Base-by-base conservation (phyloP, 2,888 invertebrate species). In the Trissoscelio sp. region DNA sequence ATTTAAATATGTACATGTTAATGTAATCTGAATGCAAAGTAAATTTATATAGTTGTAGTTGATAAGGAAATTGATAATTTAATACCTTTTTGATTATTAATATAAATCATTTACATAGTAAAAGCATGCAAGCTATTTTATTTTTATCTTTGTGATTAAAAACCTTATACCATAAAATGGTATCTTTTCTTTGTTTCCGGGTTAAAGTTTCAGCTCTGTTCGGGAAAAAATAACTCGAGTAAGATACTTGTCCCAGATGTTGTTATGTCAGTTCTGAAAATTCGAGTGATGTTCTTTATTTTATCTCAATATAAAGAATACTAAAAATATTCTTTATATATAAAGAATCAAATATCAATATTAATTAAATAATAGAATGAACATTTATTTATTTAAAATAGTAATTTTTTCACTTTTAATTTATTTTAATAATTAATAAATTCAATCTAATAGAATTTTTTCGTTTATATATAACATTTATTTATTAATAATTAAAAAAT, bases 231-330 rank as follows among this genome's bases (percentile, higher is more conserved):
- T 58, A 75, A 48, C 58, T 64, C 16, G 3, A 57, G n/a, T 37
- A 37, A 37, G 57, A 46, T 46, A 12, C 44, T 62, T 62, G 42
- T 57, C 57, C 53, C 74, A 66, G 74, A 66, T 75, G 74, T n/a
- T n/a, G n/a, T 75, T 75, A 44, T 48, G 66, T 66, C n/a, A 58
- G 48, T 66, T 75, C 74, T 42, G 14, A 73, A 73, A 73, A 73
- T 62, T n/a, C 7, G 37, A 37, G n/a, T 37, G n/a, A n/a, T 37
- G 11, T 34, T 6, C 34, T 34, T 6, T 37, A 37, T 37, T 37
- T 37, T 37, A n/a, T 37, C 3, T n/a, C 3, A 37, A n/a, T n/a
- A 37, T n/a, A 37, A 37, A 37, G 37, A 37, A 37, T n/a, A n/a
- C n/a, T n/a, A 37, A n/a, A 24, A 24, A 24, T 24, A 6, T 24